phyloP scores from a whole-genome alignment of 2,888 invertebrate genomes.

The Helobdella robusta region DNA sequence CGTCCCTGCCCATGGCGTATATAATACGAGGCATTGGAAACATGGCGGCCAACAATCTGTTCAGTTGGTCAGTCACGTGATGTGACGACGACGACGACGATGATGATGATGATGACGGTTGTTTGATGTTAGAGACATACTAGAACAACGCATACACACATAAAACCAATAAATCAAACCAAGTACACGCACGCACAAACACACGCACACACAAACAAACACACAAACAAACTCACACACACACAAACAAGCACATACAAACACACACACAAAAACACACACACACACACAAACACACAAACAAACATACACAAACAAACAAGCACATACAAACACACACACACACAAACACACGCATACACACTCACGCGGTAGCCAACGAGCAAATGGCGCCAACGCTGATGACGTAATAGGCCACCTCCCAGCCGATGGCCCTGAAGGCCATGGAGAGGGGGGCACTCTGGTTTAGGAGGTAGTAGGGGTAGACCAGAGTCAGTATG shows the following conservation, averaged over 20 bases:
- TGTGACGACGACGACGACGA: constrained; percentile 68
- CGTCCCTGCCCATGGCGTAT: constrained; percentile 55
- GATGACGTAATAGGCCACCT: constrained; percentile 69
- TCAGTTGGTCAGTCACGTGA: constrained; percentile 51
- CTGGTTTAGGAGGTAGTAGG: constrained; percentile 67
- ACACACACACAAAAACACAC: too few relatives aligned
- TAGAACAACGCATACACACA: too few relatives aligned
- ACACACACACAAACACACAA: too few relatives aligned
- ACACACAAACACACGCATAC: too few relatives aligned
- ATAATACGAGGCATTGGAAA: constrained; percentile 71
- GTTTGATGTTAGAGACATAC: too few relatives aligned
- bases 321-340: too few relatives aligned
- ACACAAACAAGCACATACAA: too few relatives aligned
- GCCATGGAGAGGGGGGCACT: constrained; percentile 66
- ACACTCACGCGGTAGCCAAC: constrained; percentile 65
- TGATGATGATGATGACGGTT: constrained; percentile 70
- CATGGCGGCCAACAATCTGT: constrained; percentile 56
- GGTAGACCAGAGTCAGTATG: constrained; percentile 85
- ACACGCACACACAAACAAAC: too few relatives aligned
- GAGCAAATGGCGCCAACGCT: constrained; percentile 73
- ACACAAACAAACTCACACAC: too few relatives aligned
- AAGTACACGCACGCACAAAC: too few relatives aligned
- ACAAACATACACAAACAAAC: too few relatives aligned
- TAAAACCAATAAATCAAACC: too few relatives aligned
- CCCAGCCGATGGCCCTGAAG: constrained; percentile 64